Base-by-base conservation (phyloP, 2,888 invertebrate species). In the Drosophila kanekoi region DNA sequence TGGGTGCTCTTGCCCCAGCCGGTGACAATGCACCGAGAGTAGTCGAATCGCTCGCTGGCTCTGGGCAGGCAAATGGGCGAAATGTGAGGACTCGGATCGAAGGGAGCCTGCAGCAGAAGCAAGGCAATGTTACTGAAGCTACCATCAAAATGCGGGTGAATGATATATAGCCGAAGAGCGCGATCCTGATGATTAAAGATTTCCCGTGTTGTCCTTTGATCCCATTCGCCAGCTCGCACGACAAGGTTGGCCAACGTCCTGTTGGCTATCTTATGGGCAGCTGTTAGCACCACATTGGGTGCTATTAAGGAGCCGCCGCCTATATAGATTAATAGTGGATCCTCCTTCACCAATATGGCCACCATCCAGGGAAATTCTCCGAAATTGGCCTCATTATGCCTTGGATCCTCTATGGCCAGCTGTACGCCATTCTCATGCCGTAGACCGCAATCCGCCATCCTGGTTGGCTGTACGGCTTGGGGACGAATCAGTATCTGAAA, bases 1-100 rank as follows among this genome's bases (percentile, higher is more conserved):
- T 53, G 54, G 9, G 72, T 49, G 18, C 77, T 71, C 47, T 89
- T 90, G 11, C 90, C 91, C 91, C 91, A 91, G 4, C 91, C 91
- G 6, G 85, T 85, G 9, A 87, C 89, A 51, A 78, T 77, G 60
- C 92, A 92, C 1, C 14, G 20, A 0, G 18, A 5, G 23, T 20
- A 0, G 11, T 67, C 62, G n/a, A 60, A 56, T 0, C 9, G 13
- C 1, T 9, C 13, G 2, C 1, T 11, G 2, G 51, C 11, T 0
- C 0, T 10, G 4, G 66, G 62, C 32, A 73, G 45, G 8, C 72
- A 73, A 16, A 73, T 67, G 54, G 72, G 62, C 3, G 54, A 28
- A 2, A 73, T 67, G 41, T 73, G 60, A 0, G 52, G 57, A n/a
- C 13, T 14, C 3, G 49, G 35, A 0, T 0, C 10, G 9, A 66